Conservation (phyloP, 2,888 invertebrate species). For the Amorpha juglandis region DNA sequence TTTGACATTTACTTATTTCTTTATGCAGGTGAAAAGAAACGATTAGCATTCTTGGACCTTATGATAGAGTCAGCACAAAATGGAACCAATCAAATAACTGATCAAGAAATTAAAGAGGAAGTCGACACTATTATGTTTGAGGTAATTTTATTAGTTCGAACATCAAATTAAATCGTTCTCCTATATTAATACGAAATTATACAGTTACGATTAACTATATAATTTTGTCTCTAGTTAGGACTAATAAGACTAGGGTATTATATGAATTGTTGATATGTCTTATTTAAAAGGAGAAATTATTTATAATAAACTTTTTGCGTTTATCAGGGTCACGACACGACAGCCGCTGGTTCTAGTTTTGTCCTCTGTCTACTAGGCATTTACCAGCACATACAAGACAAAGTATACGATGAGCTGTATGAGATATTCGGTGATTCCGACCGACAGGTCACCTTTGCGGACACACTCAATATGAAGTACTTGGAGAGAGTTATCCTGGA, state of each 20-base stretch:
- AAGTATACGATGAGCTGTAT: constrained; percentile 89
- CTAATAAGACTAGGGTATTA: too few relatives aligned
- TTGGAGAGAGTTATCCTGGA: constrained; percentile 91
- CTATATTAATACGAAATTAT: not conserved
- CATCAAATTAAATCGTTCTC: too few relatives aligned
- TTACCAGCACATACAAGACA: constrained; percentile 91
- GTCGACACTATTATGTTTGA: constrained; percentile 96
- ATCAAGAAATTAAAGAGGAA: constrained; percentile 93
- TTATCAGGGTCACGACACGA: constrained; percentile 77
- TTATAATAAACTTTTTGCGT: not conserved
- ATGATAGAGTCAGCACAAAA: constrained; percentile 93
- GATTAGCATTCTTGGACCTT: constrained; percentile 94
- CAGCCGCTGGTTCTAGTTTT: constrained; percentile 92
- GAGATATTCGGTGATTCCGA: constrained; percentile 91
- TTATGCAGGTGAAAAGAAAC: constrained; percentile 88
- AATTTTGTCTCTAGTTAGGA: too few relatives aligned
- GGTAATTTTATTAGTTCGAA: constrained; percentile 64
- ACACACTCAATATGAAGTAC: constrained; percentile 92
- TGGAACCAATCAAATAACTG: constrained; percentile 87
- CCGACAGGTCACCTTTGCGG: constrained; percentile 89
- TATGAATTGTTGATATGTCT: not conserved
- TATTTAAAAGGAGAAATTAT: not conserved
- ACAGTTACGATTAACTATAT: too few relatives aligned
- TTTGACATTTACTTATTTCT: not conserved
- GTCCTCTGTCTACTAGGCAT: constrained; percentile 92